Evolutionary conservation across 2,113 vertebrate species (phyloP).

Genomic region (Maccullochella peelii): DNA sequence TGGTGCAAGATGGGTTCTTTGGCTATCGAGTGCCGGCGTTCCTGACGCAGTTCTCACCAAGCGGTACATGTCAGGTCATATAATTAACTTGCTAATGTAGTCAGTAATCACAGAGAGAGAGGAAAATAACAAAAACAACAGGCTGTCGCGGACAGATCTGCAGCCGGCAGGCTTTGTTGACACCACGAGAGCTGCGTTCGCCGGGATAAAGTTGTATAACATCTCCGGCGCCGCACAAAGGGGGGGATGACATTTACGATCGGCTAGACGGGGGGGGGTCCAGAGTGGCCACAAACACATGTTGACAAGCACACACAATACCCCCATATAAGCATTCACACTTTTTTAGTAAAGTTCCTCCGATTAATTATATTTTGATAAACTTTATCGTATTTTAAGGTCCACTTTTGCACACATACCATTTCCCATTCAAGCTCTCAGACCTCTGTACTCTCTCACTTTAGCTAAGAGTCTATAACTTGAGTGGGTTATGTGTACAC

Average conservation of each 20-base stretch:
- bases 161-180: slow-evolving; percentile 74
- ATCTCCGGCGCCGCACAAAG: slow-evolving; percentile 28
- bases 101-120: slow-evolving; percentile 49
- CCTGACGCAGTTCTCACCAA: slow-evolving; percentile 48
- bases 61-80: slow-evolving; percentile 60
- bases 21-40: slow-evolving; percentile 9
- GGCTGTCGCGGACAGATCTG: slow-evolving; percentile 63
- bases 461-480: background rate
- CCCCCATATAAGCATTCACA: background rate
- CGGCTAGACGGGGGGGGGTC: slow-evolving; percentile 39
- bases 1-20: slow-evolving; percentile 18
- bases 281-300: slow-evolving; percentile 46
- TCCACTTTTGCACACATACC: background rate
- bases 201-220: slow-evolving; percentile 72
- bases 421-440: background rate
- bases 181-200: slow-evolving; percentile 23
- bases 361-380: background rate
- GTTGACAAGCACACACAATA: slow-evolving; percentile 41
- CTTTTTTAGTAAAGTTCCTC: background rate
- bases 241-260: slow-evolving; percentile 70
- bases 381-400: background rate
- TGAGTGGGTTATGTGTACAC: slow-evolving; percentile 16
- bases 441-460: background rate
- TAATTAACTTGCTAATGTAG: slow-evolving; percentile 71
- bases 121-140: slow-evolving; percentile 74